phyloP scores from a whole-genome alignment of 2,888 invertebrate genomes.

The Scaptomyza tumidula region DNA sequence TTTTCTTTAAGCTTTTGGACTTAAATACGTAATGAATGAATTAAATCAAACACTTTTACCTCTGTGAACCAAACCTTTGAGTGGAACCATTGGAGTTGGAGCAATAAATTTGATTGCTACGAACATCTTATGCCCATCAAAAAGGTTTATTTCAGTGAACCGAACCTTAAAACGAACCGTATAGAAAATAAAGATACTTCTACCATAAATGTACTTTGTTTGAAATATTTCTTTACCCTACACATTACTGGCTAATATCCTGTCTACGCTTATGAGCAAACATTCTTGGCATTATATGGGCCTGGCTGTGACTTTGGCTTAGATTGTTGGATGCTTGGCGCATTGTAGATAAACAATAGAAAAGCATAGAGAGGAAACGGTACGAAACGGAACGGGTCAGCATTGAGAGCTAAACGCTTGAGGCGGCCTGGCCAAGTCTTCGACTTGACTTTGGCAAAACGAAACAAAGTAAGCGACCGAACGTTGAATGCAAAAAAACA shows the following conservation, averaged over 20 bases:
- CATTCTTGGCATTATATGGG: constrained; percentile 5
- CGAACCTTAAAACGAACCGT: background rate
- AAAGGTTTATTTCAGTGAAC: no score
- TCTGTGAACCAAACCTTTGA: no score
- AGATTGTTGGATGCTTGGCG: constrained; percentile 42
- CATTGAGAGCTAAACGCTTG: constrained; percentile 55
- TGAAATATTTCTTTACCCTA: background rate
- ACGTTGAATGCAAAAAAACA: constrained; percentile 57
- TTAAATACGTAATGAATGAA: no score
- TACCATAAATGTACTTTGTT: no score
- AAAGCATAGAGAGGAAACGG: constrained; percentile 65
- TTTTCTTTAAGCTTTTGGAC: no score
- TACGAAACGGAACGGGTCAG: constrained; percentile 51
- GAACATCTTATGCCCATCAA: no score
- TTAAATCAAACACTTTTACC: no score
- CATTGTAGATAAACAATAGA: constrained; percentile 75
- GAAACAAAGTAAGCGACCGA: constrained; percentile 47
- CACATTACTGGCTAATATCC: background rate
- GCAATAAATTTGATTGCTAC: no score
- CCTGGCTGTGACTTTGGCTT: constrained; percentile 14
- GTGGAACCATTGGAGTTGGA: no score
- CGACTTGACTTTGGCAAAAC: constrained; percentile 2
- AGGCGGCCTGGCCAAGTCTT: constrained; percentile 37
- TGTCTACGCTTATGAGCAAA: background rate
- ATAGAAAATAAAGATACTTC: no score